Conservation (phyloP, 2,888 invertebrate genomes). For the Calameuta pallipes region DNA sequence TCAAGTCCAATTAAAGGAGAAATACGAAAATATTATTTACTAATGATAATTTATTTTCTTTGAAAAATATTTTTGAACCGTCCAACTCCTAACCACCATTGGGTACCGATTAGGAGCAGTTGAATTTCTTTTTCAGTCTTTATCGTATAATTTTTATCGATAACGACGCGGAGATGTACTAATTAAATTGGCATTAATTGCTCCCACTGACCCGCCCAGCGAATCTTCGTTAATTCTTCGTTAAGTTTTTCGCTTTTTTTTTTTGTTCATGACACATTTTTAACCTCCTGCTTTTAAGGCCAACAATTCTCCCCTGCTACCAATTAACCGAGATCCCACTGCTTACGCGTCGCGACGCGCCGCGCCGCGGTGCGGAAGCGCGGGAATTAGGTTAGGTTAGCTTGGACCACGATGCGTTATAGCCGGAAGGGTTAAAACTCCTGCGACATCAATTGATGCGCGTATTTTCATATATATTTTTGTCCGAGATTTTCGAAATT, state of each 20-base stretch:
- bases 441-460: background rate
- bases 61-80: background rate
- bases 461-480: too few relatives aligned
- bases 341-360: background rate
- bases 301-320: background rate
- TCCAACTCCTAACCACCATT: background rate
- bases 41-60: background rate
- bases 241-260: background rate
- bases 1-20: background rate
- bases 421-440: background rate
- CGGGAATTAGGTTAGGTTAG: background rate
- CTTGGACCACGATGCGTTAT: background rate
- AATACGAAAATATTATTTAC: background rate
- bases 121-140: background rate
- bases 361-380: background rate
- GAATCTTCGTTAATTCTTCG: background rate
- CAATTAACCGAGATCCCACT: background rate
- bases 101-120: background rate
- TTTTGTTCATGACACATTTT: background rate
- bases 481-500: background rate
- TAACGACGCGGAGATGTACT: background rate
- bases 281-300: background rate
- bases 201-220: background rate
- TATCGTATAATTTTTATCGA: background rate
- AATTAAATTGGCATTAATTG: background rate